Base-by-base conservation (phyloP, 2,113 vertebrate genomes). In the Oreocharis arfaki region DNA sequence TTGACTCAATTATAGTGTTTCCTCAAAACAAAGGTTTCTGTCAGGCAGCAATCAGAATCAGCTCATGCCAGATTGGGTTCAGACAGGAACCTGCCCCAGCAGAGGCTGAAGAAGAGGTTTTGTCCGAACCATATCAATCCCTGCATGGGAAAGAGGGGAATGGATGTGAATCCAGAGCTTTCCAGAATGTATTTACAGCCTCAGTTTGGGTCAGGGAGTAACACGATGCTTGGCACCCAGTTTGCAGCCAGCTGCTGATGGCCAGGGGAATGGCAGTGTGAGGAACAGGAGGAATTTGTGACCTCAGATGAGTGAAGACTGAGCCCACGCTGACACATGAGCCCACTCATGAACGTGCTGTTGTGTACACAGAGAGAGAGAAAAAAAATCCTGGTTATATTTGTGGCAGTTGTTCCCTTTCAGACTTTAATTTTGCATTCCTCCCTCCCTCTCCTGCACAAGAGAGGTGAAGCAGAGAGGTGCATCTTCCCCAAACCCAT, bases 401-500 rank as follows among this genome's bases (percentile, higher is more conserved):
- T 39, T 65, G 6, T 1, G 3, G 7, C 8, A 7, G 2, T 30
- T 49, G 46, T 26, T 28, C 52, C 13, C 79, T 60, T 69, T 46
- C 52, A 65, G 6, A 9, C 4, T 61, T 59, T 5, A 32, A 30
- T 71, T 90, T 67, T 63, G 3, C 3, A 13, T 50, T 82, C 16
- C 8, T 42, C 1, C 0, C 12, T 80, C 16, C 14, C 7, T 27
- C 5, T 69, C n/a, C 35, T 20, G 56, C 44, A 35, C 2, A 24
- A 20, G 7, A 68, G 19, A 67, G 21, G 9, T 50, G 37, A 5
- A 63, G 17, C 8, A 63, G n/a, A 90, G 41, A 71, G 23, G 11
- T 57, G 3, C 0, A 1, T 28, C 65, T 39, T 44, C 28, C 35
- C 16, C 26, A 65, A 1, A 55, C 11, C 9, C 10, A 12, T 9